phyloP scores from a whole-genome alignment of 2,113 vertebrate genomes.

The Formicarius rufipectus region DNA sequence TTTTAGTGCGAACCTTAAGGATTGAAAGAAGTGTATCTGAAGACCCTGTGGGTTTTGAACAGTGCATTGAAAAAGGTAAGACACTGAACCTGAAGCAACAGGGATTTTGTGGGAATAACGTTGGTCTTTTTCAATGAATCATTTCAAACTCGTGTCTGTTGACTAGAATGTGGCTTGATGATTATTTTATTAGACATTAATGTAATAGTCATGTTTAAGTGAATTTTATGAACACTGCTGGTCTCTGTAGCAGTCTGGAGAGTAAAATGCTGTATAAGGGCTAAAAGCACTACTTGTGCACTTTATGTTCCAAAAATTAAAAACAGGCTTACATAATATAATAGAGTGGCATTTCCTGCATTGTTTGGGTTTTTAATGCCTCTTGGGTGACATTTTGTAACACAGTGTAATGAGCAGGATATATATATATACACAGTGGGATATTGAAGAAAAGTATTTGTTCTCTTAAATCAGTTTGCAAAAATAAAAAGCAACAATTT shows the following conservation, averaged over 20 bases:
- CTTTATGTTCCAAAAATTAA: not conserved
- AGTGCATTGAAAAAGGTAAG: slow-evolving; percentile 86
- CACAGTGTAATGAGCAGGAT: not conserved
- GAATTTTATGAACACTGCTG: not conserved
- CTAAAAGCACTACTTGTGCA: not conserved
- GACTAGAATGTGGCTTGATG: not conserved
- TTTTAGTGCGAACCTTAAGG: slow-evolving; percentile 83
- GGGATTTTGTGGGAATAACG: not conserved
- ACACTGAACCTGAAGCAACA: not conserved
- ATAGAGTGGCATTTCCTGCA: not conserved
- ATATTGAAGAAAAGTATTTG: not conserved
- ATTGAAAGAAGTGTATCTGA: slow-evolving; percentile 86
- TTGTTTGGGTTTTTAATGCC: not conserved
- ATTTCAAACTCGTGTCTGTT: not conserved
- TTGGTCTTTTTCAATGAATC: not conserved
- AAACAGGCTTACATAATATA: not conserved
- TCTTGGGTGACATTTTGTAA: not conserved
- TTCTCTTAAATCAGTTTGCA: not conserved
- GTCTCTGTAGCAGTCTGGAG: not conserved
- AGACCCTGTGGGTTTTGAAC: slow-evolving; percentile 84
- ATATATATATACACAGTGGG: not conserved
- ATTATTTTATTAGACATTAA: not conserved
- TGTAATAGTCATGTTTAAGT: not conserved
- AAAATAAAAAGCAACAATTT: not conserved
- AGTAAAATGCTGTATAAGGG: not conserved